phyloP scores from a whole-genome alignment of 2,113 vertebrate species.

The Lontra canadensis region DNA sequence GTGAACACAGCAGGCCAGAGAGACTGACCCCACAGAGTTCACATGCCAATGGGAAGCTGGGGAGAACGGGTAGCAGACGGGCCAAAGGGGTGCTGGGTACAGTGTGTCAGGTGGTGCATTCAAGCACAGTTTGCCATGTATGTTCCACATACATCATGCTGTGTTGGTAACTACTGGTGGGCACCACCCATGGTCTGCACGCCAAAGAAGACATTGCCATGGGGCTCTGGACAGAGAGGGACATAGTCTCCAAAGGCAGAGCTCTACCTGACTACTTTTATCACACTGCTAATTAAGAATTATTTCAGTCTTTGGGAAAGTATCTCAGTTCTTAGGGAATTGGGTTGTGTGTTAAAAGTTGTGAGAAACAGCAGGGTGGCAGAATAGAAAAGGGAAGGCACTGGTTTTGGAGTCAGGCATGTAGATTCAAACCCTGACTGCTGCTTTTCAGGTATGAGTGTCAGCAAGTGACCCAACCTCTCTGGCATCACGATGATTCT shows the following conservation, averaged over 20 bases:
- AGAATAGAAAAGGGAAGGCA: neutral
- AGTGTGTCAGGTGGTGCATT: neutral
- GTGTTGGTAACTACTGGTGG: rapidly evolving
- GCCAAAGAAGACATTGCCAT: neutral
- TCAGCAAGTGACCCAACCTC: neutral
- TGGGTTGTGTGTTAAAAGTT: neutral
- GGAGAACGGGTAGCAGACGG: rapidly evolving
- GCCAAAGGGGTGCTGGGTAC: rapidly evolving
- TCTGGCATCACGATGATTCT: neutral
- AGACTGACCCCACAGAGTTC: rapidly evolving
- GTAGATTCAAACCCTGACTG: neutral
- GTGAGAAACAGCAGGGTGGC: neutral
- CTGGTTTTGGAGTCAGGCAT: neutral
- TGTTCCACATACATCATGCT: rapidly evolving
- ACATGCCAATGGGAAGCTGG: neutral
- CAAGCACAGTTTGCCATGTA: rapidly evolving
- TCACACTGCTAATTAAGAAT: neutral
- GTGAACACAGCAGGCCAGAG: no score
- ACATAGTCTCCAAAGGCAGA: rapidly evolving
- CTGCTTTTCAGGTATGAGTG: neutral
- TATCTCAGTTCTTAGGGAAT: neutral
- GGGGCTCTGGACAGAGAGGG: neutral
- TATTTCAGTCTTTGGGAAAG: neutral
- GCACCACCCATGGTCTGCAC: rapidly evolving
- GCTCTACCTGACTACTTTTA: neutral